Base-by-base conservation (phyloP, 2,113 vertebrate species). In the Rynchops niger region DNA sequence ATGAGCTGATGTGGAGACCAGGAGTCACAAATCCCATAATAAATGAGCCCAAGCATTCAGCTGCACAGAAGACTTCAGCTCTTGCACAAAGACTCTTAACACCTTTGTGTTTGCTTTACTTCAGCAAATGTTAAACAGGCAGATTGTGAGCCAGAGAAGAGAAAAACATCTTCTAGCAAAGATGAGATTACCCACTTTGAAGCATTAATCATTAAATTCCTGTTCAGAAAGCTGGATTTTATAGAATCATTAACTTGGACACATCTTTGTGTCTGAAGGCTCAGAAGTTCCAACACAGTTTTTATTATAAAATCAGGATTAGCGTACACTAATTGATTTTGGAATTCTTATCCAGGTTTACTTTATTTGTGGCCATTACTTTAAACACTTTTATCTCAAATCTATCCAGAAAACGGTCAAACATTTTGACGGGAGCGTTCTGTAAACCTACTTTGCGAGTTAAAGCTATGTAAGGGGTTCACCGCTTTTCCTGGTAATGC, bases 31-130 rank as follows among this genome's bases (percentile, higher is more conserved):
- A 91, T 58, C 88, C 73, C 52, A 9, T 87, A 97, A 95, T 56
- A 93, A 93, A 96, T 63, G 80, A 94, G 43, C 22, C 69, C 50
- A 94, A 90, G 84, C 53, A 73, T 95, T 93, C 77, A 92, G 53
- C 77, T 82, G 55, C 82, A 80, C 63, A 70, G 70, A 72, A 71
- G 8, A 62, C 65, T 93, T 66, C 36, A 69, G 92, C 81, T 66
- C 73, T 52, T 34, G 88, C 32, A 96, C 74, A 90, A 92, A 97
- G 88, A 95, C 49, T 69, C 52, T 80, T 42, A 95, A 92, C 95
- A 96, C 93, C 73, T 94, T 94, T 93, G 76, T 71, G 82, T 95
- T 94, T 92, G 63, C 90, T 93, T 95, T 95, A 86, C 73, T 96
- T 95, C 62, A 70, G 86, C 63, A 90, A 45, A 83, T 36, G 82